Conservation (phyloP, 2,888 invertebrate species). For the Eupithecia tripunctaria region DNA sequence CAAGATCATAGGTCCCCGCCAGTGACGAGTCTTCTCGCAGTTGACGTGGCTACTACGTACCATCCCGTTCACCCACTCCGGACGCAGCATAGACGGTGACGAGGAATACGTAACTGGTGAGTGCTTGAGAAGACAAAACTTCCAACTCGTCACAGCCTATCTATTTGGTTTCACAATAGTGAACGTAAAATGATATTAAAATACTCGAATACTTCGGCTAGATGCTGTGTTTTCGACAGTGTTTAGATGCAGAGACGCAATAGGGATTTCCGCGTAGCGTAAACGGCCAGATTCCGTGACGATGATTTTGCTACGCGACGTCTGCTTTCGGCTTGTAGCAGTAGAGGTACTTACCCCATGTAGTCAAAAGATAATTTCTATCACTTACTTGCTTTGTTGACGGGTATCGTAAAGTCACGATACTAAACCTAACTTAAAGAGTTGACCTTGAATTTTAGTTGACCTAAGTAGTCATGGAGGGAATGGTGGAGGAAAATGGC, state of each 20-base stretch:
- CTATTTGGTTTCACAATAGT: slow-evolving; percentile 76
- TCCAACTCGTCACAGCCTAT: slow-evolving; percentile 82
- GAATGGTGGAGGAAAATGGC: slow-evolving; percentile 96
- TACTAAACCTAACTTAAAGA: slow-evolving; percentile 46
- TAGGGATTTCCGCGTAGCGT: slow-evolving; percentile 68
- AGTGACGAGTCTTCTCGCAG: slow-evolving; percentile 94
- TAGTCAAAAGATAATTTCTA: not conserved
- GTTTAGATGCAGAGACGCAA: slow-evolving; percentile 64
- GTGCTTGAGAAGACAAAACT: slow-evolving; percentile 86
- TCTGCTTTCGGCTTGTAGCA: slow-evolving; percentile 43
- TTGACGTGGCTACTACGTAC: slow-evolving; percentile 97
- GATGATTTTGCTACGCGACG: slow-evolving; percentile 76
- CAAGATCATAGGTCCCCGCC: slow-evolving; percentile 89
- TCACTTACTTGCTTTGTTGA: slow-evolving; percentile 6
- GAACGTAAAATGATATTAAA: slow-evolving; percentile 65
- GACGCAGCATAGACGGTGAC: slow-evolving; percentile 97
- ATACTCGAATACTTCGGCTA: slow-evolving; percentile 52
- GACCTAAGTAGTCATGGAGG: slow-evolving; percentile 90
- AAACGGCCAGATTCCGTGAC: slow-evolving; percentile 65
- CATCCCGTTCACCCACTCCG: slow-evolving; percentile 96
- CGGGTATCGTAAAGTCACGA: not conserved
- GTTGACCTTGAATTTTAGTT: slow-evolving; percentile 87
- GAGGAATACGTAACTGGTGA: slow-evolving; percentile 97
- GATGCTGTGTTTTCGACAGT: slow-evolving; percentile 61
- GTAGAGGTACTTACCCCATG: not conserved